Base-by-base conservation (phyloP, 1,140 invertebrate species). In the Drosophila oshimai region DNA sequence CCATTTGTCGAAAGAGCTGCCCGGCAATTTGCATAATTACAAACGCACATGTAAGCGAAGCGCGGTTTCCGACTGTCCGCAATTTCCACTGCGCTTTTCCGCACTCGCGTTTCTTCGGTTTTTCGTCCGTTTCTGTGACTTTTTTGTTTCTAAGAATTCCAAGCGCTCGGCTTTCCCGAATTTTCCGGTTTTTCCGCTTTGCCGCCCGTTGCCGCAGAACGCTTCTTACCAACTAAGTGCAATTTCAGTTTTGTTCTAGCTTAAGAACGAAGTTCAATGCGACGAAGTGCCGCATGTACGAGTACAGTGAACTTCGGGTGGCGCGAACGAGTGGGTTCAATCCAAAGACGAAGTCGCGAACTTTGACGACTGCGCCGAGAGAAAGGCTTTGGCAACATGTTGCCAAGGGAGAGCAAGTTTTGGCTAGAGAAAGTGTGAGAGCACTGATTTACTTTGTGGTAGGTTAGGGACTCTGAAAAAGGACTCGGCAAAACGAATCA, bases 161-260 rank as follows among this genome's bases (percentile, higher is more conserved):
- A n/a, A n/a, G n/a, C 37, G 44, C 31, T 42, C 26, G 44, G 34
- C 54, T 50, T 18, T 53, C 46, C 26, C 29, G 28, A 17, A n/a
- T 39, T 26, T 57, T 62, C 44, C 58, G 51, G 33, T 28, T 33
- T 50, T 74, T 72, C 67, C 76, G 81, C 37, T 81, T 87, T 67
- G 62, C 60, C 81, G 64, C 76, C 81, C 81, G 81, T 81, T 76
- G 73, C 54, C 81, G 69, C 81, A 67, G 81, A 81, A 51, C 72
- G 77, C 76, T 87, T 87, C 76, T 87, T 87, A 87, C 76, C 81
- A 87, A 87, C 81, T 87, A 77, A 87, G 41, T 57, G 71, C 58
- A 73, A 81, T 87, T 86, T 86, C 61, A 64, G 80, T 86, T 86
- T 86, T 86, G 76, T 86, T 86, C 61, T 44, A 86, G 71, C 76